phyloP scores from a whole-genome alignment of 2,113 vertebrate genomes.

The Syrrhaptes paradoxus region DNA sequence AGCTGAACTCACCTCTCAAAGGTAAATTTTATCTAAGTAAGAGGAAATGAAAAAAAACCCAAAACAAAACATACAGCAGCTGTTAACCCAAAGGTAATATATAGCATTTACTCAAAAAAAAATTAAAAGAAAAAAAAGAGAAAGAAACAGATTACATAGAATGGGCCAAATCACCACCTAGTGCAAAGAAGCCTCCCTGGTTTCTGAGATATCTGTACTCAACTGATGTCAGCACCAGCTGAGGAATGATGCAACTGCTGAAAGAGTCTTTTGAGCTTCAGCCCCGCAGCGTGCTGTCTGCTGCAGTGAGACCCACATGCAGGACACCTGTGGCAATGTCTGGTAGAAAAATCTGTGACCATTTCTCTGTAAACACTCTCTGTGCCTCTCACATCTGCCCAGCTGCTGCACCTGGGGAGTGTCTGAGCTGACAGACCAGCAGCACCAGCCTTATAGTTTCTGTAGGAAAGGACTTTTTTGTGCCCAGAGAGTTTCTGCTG shows the following conservation, averaged over 20 bases:
- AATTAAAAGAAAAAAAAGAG: neutral
- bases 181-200: neutral
- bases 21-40: neutral
- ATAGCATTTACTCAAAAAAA: neutral
- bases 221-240: neutral
- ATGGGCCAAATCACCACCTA: neutral
- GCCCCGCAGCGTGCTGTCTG: fast-evolving
- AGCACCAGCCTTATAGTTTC: neutral
- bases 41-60: neutral
- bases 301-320: neutral
- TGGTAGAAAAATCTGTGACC: neutral
- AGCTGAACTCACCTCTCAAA: neutral
- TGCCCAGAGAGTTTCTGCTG: neutral
- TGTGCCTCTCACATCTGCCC: neutral
- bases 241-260: no score
- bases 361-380: neutral
- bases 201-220: neutral
- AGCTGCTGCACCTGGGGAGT: neutral
- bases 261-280: neutral
- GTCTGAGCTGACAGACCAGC: neutral
- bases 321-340: neutral
- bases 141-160: neutral
- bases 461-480: neutral
- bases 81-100: neutral
- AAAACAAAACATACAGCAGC: neutral